phyloP scores from a whole-genome alignment of 1,140 invertebrate species.

The Platorchestia sp. region DNA sequence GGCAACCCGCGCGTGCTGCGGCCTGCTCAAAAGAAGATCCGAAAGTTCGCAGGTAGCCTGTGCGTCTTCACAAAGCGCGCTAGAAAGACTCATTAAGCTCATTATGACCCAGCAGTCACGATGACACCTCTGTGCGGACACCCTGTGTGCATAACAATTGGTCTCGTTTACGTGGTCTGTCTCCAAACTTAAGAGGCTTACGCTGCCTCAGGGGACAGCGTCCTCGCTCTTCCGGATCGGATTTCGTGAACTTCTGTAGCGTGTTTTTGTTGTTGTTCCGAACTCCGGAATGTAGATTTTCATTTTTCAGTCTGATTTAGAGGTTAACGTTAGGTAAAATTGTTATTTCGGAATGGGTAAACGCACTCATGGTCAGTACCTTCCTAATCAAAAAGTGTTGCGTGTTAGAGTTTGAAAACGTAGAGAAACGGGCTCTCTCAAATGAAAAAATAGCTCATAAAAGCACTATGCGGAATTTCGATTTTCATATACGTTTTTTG shows the following conservation, averaged over 20 bases:
- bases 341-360: too few relatives aligned
- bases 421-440: neutral
- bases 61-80: neutral
- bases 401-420: neutral
- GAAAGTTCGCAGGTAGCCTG: neutral
- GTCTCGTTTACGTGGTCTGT: neutral
- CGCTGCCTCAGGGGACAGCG: neutral
- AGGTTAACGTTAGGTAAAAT: neutral
- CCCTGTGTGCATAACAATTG: neutral
- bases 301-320: neutral
- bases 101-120: neutral
- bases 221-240: neutral
- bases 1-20: neutral
- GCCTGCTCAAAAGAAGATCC: neutral
- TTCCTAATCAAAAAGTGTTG: neutral
- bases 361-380: neutral
- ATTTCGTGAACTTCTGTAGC: neutral
- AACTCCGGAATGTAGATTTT: neutral
- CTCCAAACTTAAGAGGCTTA: neutral
- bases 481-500: neutral
- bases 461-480: neutral
- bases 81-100: neutral
- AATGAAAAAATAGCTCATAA: neutral
- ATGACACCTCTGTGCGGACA: neutral
- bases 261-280: neutral